These are phyloP conservation scores for Chiloscyllium punctatum DNA, from an alignment of 2,797 vertebrate species.

Conservation along the genomic window DNA sequence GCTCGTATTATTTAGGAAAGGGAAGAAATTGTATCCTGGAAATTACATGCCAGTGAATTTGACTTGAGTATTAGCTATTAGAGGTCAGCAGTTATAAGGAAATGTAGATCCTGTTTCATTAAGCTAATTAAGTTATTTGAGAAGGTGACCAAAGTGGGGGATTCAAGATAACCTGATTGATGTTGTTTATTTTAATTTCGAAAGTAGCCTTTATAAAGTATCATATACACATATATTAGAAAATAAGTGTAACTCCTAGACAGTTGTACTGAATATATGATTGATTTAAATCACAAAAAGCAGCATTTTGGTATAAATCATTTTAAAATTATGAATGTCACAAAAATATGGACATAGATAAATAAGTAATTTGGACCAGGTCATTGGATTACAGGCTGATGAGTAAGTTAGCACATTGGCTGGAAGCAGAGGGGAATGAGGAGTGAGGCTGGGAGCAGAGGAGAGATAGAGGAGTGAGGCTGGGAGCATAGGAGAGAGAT, in stretches of 20 bases:
- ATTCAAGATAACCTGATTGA: neutral
- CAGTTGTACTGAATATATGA: neutral
- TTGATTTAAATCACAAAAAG: neutral
- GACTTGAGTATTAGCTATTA: neutral
- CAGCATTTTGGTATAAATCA: neutral
- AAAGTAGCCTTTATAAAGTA: neutral
- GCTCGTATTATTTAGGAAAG: conserved; percentile 7
- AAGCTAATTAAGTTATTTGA: neutral
- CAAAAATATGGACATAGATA: neutral
- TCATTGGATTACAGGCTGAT: neutral
- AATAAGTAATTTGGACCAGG: neutral
- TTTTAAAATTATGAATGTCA: neutral
- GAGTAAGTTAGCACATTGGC: neutral
- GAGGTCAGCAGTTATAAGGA: neutral
- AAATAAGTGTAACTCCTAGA: neutral
- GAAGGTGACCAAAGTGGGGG: neutral
- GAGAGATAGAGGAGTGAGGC: too few species aligned
- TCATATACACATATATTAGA: neutral
- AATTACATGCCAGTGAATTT: neutral
- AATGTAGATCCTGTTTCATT: neutral
- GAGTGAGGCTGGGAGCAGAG: too few species aligned
- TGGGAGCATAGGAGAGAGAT: too few species aligned
- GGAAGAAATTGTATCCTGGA: neutral
- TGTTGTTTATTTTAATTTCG: neutral
- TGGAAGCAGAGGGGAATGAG: neutral